Evolutionary conservation across 1,140 invertebrate species (phyloP).

Genomic region (Zaprionus africanus): DNA sequence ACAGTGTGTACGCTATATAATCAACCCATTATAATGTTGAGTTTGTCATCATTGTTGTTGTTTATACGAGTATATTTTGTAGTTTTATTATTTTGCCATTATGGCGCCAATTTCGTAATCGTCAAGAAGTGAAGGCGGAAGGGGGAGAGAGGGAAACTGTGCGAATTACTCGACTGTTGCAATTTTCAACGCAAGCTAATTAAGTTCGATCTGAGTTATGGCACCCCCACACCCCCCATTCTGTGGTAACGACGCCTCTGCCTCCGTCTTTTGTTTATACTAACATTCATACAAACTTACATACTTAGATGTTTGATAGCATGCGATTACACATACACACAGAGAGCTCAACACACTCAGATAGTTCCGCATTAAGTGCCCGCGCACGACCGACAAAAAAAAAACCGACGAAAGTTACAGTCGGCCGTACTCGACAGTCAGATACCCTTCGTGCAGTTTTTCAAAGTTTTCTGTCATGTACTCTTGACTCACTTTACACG

Average conservation of each 20-base stretch:
- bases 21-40: constrained; percentile 7
- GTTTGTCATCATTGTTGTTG: constrained; percentile 24
- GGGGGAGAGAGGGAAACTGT: not conserved
- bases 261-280: constrained; percentile 12
- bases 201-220: not conserved
- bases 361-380: constrained; percentile 1
- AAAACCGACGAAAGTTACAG: not conserved
- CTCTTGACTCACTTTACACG: too few relatives aligned
- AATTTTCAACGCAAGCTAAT: not conserved
- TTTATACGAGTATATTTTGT: not conserved
- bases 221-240: not conserved
- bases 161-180: not conserved
- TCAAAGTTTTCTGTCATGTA: too few relatives aligned
- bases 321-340: constrained; percentile 16
- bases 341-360: not conserved
- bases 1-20: constrained; percentile 12
- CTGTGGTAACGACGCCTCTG: constrained; percentile 3
- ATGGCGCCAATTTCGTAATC: constrained; percentile 20
- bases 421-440: too few relatives aligned
- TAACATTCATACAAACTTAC: not conserved
- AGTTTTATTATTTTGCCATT: constrained; percentile 10
- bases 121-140: not conserved
- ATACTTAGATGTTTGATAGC: constrained; percentile 29
- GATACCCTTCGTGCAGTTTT: too few relatives aligned
- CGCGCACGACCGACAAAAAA: not conserved